Conservation (phyloP, 2,797 vertebrate genomes). For the Mastacembelus armatus region DNA sequence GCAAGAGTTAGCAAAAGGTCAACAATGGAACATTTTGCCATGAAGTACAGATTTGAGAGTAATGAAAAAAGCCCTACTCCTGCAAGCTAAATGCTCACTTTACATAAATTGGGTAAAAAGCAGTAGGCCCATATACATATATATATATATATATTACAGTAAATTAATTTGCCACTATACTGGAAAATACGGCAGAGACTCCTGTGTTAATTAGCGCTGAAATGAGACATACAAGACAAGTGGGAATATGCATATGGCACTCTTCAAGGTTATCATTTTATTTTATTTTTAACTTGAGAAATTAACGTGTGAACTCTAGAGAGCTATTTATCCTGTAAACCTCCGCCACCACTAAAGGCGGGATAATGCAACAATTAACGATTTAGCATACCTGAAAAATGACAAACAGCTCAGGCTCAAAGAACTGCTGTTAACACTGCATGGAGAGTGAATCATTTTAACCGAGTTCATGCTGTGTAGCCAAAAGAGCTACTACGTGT, state of each 20-base stretch:
- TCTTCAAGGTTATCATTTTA: constrained; percentile 42
- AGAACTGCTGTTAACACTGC: constrained; percentile 5
- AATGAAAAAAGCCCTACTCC: constrained; percentile 5
- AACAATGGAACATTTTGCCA: constrained; percentile 52
- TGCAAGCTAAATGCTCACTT: constrained; percentile 23
- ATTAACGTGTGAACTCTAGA: constrained; percentile 7
- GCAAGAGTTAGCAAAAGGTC: constrained; percentile 58
- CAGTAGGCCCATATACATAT: not conserved
- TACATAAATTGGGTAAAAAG: constrained; percentile 25
- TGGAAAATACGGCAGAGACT: constrained; percentile 32
- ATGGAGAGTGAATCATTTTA: constrained; percentile 32
- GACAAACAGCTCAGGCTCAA: constrained; percentile 15
- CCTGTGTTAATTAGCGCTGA: constrained; percentile 55
- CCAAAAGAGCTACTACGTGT: constrained; percentile 38
- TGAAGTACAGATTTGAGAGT: constrained; percentile 76
- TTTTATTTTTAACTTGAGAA: constrained; percentile 28
- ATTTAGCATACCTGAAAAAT: constrained; percentile 31
- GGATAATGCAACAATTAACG: constrained; percentile 17
- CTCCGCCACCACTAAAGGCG: constrained; percentile 1
- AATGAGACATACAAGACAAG: constrained; percentile 29
- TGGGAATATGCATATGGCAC: constrained; percentile 48
- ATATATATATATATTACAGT: constrained; percentile 37
- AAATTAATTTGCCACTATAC: too few species aligned
- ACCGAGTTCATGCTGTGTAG: constrained; percentile 31
- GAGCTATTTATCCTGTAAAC: constrained; percentile 40